These are phyloP conservation scores for Merops nubicus DNA, from an alignment of 2,113 vertebrate genomes.

Conservation along the genomic window DNA sequence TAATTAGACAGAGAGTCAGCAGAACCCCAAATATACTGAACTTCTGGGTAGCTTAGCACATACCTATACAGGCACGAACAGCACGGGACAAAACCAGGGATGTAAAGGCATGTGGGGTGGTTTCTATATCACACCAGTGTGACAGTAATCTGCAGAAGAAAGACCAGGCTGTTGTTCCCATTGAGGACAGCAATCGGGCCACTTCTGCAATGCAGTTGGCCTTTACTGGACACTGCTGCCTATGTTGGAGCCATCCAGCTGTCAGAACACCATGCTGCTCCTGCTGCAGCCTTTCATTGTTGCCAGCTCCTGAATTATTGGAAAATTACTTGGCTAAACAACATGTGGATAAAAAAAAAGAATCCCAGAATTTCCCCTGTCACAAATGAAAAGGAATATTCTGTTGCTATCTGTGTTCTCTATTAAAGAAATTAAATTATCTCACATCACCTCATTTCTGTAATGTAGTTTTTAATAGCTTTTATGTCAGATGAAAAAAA, in stretches of 20 bases:
- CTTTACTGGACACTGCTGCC: constrained; percentile 26
- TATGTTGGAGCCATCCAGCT: constrained; percentile 3
- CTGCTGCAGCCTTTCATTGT: neutral
- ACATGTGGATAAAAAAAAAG: neutral
- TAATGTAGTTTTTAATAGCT: neutral
- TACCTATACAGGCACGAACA: neutral
- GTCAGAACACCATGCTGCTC: neutral
- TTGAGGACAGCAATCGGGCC: neutral
- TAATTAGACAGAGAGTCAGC: neutral
- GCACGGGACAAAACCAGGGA: neutral
- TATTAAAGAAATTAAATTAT: neutral
- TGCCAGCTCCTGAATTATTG: constrained; percentile 25
- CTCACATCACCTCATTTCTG: neutral
- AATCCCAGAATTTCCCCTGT: neutral
- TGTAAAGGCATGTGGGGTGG: neutral
- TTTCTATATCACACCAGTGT: neutral
- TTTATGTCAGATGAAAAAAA: neutral
- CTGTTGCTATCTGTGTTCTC: neutral
- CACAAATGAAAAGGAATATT: constrained; percentile 15
- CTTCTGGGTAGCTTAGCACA: neutral
- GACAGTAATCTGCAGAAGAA: neutral
- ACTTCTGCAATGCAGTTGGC: neutral
- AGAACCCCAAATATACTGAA: neutral
- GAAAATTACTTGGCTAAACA: constrained; percentile 30
- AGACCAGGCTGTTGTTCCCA: neutral